phyloP scores from a whole-genome alignment of 2,888 invertebrate species.

The Agrochola macilenta region DNA sequence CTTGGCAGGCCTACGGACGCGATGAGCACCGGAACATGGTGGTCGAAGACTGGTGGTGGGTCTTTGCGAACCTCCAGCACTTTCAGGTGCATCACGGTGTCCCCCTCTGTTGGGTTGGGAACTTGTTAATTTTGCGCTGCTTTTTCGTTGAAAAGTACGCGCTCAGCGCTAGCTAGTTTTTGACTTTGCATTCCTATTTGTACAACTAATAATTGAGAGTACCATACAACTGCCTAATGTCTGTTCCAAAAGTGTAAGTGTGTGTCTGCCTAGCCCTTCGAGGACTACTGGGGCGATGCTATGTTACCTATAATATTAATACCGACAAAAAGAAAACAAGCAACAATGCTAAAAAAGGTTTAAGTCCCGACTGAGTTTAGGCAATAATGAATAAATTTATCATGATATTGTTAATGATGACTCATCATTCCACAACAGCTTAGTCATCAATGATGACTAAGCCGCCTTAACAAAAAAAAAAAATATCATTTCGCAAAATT shows the following conservation, averaged over 20 bases:
- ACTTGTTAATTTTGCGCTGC: not conserved
- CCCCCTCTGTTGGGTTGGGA: constrained; percentile 91
- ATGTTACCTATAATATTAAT: not conserved
- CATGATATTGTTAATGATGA: no score
- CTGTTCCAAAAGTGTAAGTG: not conserved
- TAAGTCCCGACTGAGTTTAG: no score
- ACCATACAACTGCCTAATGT: not conserved
- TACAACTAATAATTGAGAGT: not conserved
- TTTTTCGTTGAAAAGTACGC: not conserved
- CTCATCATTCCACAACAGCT: no score
- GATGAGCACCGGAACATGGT: constrained; percentile 97
- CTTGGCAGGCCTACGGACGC: constrained; percentile 85
- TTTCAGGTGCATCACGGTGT: constrained; percentile 97
- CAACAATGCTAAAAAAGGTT: not conserved
- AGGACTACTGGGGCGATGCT: no score
- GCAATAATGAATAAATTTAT: no score
- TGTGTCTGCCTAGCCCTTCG: not conserved
- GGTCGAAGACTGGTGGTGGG: constrained; percentile 95
- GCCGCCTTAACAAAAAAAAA: not conserved
- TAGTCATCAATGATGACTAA: no score
- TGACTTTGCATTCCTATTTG: not conserved
- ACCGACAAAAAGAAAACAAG: not conserved
- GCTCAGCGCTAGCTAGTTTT: not conserved
- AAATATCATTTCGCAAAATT: not conserved
- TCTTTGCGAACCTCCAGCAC: constrained; percentile 95